Evolutionary conservation across 2,888 invertebrate genomes (phyloP).

Genomic region (Cantharis nigra): DNA sequence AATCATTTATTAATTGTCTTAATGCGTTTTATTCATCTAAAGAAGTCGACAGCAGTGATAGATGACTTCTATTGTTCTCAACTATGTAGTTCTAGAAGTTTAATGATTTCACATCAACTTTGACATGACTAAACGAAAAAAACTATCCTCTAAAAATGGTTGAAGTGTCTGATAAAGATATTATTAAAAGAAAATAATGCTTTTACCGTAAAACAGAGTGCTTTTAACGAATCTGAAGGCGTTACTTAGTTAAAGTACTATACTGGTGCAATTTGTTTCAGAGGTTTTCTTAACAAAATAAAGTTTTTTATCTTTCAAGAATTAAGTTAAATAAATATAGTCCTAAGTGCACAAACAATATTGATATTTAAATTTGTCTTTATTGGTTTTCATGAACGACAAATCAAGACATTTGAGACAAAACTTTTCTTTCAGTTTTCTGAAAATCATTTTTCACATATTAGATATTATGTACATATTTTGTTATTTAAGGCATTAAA

Average conservation of each 20-base stretch:
- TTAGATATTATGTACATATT: too few species aligned
- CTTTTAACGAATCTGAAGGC: constrained; percentile 13
- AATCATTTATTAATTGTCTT: constrained; percentile 10
- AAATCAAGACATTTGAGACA: too few species aligned
- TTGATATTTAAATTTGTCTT: neutral
- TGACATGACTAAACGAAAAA: constrained; percentile 22
- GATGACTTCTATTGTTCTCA: constrained; percentile 13
- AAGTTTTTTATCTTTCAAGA: neutral
- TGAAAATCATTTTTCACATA: too few species aligned
- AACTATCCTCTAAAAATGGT: neutral
- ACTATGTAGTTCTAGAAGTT: constrained; percentile 7
- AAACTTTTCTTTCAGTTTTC: neutral
- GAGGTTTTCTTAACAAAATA: neutral
- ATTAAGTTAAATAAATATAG: neutral
- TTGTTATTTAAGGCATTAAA: neutral
- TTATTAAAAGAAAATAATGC: constrained; percentile 23
- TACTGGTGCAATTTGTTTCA: neutral
- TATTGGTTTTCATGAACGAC: neutral
- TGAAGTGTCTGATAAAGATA: constrained; percentile 20
- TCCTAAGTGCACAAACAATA: neutral
- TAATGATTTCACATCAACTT: constrained; percentile 15
- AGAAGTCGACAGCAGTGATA: constrained; percentile 19
- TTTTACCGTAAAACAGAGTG: constrained; percentile 10
- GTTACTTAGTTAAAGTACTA: neutral
- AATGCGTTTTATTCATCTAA: constrained; percentile 1